Evolutionary conservation across 2,797 vertebrate genomes (phyloP).

Genomic region (Cygnus olor): DNA sequence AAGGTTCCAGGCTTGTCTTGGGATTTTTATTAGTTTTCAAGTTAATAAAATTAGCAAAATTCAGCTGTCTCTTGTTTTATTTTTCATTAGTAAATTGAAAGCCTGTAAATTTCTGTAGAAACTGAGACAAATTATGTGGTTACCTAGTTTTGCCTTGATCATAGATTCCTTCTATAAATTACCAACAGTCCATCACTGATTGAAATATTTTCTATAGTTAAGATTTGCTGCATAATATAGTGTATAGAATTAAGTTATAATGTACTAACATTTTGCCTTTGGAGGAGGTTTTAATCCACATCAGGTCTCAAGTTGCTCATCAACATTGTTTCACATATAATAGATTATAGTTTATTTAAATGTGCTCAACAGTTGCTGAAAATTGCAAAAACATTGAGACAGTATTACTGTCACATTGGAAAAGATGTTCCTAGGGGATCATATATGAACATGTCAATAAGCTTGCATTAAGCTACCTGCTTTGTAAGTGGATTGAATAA

Average conservation of each 20-base stretch:
- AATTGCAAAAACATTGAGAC: conserved; percentile 70
- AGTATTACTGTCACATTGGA: conserved; percentile 73
- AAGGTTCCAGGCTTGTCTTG: conserved; percentile 89
- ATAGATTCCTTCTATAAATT: conserved; percentile 75
- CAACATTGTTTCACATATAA: conserved; percentile 62
- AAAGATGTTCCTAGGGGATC: conserved; percentile 78
- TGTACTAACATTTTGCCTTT: conserved; percentile 79
- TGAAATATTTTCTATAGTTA: conserved; percentile 79
- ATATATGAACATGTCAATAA: conserved; percentile 76
- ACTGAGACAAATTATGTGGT: conserved; percentile 73
- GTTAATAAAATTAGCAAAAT: conserved; percentile 99
- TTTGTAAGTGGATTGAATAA: conserved; percentile 82
- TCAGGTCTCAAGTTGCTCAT: conserved; percentile 70
- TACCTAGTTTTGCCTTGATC: conserved; percentile 77
- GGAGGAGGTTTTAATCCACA: conserved; percentile 77
- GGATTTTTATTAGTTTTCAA: conserved; percentile 96
- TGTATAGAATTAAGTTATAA: conserved; percentile 80
- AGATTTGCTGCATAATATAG: conserved; percentile 82
- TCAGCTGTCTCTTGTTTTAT: conserved; percentile 83
- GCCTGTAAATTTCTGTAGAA: conserved; percentile 79
- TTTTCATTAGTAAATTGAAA: conserved; percentile 76
- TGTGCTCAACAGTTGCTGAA: conserved; percentile 73
- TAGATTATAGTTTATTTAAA: conserved; percentile 77
- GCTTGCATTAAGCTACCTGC: conserved; percentile 82
- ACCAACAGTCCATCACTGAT: conserved; percentile 80